Percentiles rank a stretch among this genome's conserved stretches.
phyloP scores from a whole-genome alignment of 2,113 vertebrate species.

The Pitta sordida region DNA sequence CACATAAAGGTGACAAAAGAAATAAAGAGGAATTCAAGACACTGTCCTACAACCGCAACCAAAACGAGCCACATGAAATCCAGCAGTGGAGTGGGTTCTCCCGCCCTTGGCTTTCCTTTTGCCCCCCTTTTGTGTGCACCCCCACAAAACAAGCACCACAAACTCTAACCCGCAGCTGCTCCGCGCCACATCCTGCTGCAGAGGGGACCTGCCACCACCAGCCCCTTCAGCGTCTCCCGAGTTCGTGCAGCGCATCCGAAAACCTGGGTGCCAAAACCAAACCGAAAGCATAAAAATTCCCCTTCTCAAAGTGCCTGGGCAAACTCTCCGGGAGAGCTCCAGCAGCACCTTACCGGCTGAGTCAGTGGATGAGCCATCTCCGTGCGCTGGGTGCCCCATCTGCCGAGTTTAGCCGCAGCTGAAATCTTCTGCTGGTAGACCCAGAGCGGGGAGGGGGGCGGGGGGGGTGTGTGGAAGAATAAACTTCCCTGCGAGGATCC shows the following conservation, averaged over 20 bases:
- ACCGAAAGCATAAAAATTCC: background rate
- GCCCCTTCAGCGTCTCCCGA: background rate
- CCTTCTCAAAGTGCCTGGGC: background rate
- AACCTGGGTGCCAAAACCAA: background rate
- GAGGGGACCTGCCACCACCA: background rate
- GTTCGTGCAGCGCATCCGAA: background rate
- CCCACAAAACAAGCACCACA: background rate
- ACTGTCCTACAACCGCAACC: background rate
- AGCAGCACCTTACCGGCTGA: constrained; percentile 43
- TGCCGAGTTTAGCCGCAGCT: constrained; percentile 20
- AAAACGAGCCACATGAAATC: background rate
- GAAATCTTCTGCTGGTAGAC: constrained; percentile 32
- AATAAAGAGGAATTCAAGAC: background rate
- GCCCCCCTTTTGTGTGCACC: background rate
- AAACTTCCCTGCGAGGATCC: background rate
- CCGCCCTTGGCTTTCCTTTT: background rate
- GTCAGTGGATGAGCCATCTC: constrained; percentile 50
- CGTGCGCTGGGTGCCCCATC: constrained; percentile 46
- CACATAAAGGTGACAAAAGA: background rate
- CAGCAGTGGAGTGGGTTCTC: background rate
- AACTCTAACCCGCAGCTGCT: background rate
- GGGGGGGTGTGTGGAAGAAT: background rate
- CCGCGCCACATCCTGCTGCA: background rate
- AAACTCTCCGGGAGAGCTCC: background rate
- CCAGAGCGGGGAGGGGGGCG: background rate